Evolutionary conservation across 1,140 invertebrate genomes (phyloP).

Genomic region (Yoshiicerus persimilis): DNA sequence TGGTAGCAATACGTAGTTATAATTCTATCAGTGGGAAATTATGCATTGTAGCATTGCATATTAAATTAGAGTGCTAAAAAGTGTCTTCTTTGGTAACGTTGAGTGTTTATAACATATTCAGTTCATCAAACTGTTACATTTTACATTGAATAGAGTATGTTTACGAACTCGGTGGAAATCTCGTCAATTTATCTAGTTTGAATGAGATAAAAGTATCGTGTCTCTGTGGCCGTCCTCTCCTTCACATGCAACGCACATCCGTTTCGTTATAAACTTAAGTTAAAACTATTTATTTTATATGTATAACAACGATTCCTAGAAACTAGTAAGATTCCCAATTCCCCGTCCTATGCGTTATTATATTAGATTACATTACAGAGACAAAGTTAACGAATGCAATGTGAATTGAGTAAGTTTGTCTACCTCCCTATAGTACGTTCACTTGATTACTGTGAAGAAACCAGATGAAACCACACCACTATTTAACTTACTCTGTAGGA

Average conservation of each 20-base stretch:
- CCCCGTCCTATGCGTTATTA: not conserved
- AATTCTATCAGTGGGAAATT: no score
- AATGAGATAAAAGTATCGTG: not conserved
- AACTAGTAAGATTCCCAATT: not conserved
- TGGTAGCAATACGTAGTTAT: no score
- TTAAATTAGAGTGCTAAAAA: not conserved
- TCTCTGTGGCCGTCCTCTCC: not conserved
- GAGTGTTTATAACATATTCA: not conserved
- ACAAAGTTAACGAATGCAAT: not conserved
- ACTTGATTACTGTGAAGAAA: not conserved
- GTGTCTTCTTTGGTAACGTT: not conserved
- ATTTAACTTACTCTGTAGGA: not conserved
- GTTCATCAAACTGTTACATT: not conserved
- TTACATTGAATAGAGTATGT: no score
- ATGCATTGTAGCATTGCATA: no score
- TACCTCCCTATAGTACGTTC: not conserved
- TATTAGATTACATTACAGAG: not conserved
- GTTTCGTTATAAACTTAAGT: not conserved
- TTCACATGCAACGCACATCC: slow-evolving; percentile 7
- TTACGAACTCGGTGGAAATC: not conserved
- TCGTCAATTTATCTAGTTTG: not conserved
- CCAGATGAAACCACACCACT: not conserved
- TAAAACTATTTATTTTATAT: not conserved
- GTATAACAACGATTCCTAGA: not conserved
- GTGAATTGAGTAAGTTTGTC: not conserved